Base-by-base conservation (phyloP, 1,140 invertebrate genomes). In the Hypsibius dujardini region DNA sequence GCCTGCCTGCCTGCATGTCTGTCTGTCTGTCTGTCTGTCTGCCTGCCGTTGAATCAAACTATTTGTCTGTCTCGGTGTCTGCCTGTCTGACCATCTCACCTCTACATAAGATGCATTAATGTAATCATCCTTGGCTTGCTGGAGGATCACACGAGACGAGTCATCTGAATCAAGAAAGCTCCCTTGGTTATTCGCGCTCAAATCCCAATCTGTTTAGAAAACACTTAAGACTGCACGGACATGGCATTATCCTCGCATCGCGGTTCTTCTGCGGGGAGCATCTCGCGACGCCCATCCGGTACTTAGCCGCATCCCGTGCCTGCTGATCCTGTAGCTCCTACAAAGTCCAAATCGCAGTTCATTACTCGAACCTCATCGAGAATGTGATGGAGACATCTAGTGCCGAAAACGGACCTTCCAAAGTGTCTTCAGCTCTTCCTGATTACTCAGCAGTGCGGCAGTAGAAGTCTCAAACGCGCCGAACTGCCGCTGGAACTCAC, bases 201-300 rank as follows among this genome's bases (percentile, higher is more conserved):
- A n/a, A n/a, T n/a, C n/a, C n/a, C n/a, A 45, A 73, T 73, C 70
- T 12, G 67, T 46, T 15, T 47, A 46, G 47, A 59, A 59, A 47
- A 14, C 15, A 71, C 12, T 71, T 42, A 72, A 72, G 42, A 67
- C 46, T 42, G 2, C 40, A 77, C 80, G 78, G 75, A 82, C 81
- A 95, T n/a, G 92, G 90, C 76, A 93, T 83, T 72, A 90, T 88
- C 78, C 90, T 90, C 0, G 85, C 84, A 47, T 85, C 85, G 73
- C 89, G 84, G 81, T 94, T 95, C 77, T 90, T 90, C 75, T 85
- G 84, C 0, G 87, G 85, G 78, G 92, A 87, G 76, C 88, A 85
- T 72, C 87, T 83, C 0, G 90, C 91, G 59, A 89, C 85, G 1
- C 86, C 87, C 69, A 89, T 90, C 28, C 82, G 81, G 77, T 85